Evolutionary conservation across 2,888 invertebrate genomes (phyloP).

Genomic region (Phania funesta): DNA sequence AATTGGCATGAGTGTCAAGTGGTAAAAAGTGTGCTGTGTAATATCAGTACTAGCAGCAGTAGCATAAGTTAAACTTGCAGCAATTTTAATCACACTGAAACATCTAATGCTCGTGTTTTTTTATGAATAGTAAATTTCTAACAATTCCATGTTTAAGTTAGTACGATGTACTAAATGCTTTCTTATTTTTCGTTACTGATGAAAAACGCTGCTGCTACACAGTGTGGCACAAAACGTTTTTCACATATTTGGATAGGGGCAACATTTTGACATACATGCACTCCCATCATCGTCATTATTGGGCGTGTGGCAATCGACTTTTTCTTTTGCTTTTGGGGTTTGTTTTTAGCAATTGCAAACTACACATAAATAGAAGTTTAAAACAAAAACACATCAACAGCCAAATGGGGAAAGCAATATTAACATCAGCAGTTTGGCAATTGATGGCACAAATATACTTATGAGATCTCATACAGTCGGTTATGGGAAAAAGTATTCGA

Average conservation of each 20-base stretch:
- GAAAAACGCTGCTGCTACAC: constrained; percentile 26
- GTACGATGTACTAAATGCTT: constrained; percentile 1
- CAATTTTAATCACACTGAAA: constrained; percentile 39
- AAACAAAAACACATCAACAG: not conserved
- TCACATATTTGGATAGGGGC: constrained; percentile 59
- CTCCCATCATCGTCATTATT: constrained; percentile 66
- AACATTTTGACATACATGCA: constrained; percentile 67
- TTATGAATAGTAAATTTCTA: constrained; percentile 6
- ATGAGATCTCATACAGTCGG: constrained; percentile 13
- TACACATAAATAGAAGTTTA: constrained; percentile 16
- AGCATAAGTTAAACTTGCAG: constrained; percentile 15
- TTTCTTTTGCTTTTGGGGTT: constrained; percentile 13
- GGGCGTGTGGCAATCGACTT: constrained; percentile 65
- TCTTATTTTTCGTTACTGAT: not conserved
- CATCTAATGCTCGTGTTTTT: constrained; percentile 7
- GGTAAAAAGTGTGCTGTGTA: not conserved
- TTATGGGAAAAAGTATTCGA: not conserved
- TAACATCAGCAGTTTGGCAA: constrained; percentile 53
- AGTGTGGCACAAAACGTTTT: constrained; percentile 39
- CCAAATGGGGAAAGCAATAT: constrained; percentile 28
- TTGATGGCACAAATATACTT: constrained; percentile 43
- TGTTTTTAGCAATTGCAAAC: constrained; percentile 42
- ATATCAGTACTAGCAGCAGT: constrained; percentile 17
- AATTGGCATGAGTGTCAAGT: constrained; percentile 19
- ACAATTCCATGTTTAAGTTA: not conserved